Percentiles rank a stretch among this genome's conserved stretches.
Conservation (phyloP, 2,797 vertebrate genomes). For the Apodemus agrarius region DNA sequence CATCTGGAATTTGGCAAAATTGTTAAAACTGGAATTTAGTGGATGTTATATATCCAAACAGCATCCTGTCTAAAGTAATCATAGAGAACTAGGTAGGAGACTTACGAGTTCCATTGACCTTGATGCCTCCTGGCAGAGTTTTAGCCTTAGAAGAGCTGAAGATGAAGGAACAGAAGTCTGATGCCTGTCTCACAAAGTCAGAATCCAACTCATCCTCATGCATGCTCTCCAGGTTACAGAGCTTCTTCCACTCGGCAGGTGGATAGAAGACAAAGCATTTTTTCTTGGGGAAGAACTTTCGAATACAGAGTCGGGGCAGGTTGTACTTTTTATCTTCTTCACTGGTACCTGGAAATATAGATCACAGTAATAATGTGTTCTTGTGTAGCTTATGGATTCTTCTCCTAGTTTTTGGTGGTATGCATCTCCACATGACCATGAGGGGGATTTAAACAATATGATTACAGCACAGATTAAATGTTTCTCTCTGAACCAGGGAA, state of each 20-base stretch:
- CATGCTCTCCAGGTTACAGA: too few relatives aligned
- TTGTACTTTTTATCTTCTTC: slow-evolving; percentile 53
- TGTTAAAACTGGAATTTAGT: not conserved
- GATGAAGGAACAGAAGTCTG: too few relatives aligned
- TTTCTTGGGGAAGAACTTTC: slow-evolving; percentile 72
- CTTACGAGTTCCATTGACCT: too few relatives aligned
- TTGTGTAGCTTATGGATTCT: not conserved
- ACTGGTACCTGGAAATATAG: slow-evolving; percentile 21
- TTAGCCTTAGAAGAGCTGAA: too few relatives aligned
- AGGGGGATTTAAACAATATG: not conserved
- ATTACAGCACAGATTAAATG: not conserved
- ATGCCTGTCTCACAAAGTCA: too few relatives aligned
- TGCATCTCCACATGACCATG: not conserved
- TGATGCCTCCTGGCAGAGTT: too few relatives aligned
- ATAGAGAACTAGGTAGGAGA: too few relatives aligned
- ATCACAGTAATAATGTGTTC: not conserved
- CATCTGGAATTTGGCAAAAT: not conserved
- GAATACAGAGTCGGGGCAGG: slow-evolving; percentile 64
- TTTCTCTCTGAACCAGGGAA: not conserved
- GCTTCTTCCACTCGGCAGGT: not conserved
- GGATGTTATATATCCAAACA: not conserved
- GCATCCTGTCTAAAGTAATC: not conserved
- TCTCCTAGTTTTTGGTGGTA: not conserved
- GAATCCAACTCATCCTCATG: too few relatives aligned
- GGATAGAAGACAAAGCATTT: slow-evolving; percentile 73